Evolutionary conservation across 2,797 vertebrate species (phyloP).

Genomic region (Hypotaenidia philippensis): DNA sequence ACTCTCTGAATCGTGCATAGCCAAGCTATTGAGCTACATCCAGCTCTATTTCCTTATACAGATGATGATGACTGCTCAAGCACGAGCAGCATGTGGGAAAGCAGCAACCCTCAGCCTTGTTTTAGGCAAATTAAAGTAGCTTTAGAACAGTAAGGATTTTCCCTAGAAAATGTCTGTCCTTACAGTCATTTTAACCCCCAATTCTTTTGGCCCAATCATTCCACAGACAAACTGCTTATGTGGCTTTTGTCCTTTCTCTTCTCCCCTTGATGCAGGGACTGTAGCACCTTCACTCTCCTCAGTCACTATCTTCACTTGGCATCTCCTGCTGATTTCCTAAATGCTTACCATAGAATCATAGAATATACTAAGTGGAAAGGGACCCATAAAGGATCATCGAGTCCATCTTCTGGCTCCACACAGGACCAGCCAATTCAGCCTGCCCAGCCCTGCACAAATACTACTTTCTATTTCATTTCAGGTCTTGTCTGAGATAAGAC

Average conservation of each 20-base stretch:
- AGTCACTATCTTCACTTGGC: not conserved
- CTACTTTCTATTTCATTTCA: slow-evolving; percentile 6
- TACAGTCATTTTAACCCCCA: not conserved
- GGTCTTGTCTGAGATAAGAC: slow-evolving; percentile 1
- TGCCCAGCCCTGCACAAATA: not conserved
- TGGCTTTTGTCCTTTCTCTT: not conserved
- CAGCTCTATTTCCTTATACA: slow-evolving; percentile 42
- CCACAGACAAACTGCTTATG: not conserved
- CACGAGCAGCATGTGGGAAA: slow-evolving; percentile 24
- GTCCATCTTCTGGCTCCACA: too few relatives aligned
- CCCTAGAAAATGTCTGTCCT: not conserved
- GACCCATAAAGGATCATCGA: too few relatives aligned
- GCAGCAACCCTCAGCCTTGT: slow-evolving; percentile 9
- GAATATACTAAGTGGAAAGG: too few relatives aligned
- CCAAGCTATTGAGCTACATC: slow-evolving; percentile 33
- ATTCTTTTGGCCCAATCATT: not conserved
- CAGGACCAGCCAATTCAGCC: too few relatives aligned
- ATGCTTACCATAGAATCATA: not conserved
- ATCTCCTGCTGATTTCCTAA: not conserved
- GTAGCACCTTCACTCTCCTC: not conserved
- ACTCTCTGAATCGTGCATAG: not conserved
- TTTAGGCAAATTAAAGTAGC: not conserved
- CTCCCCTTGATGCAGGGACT: not conserved
- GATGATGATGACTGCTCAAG: slow-evolving; percentile 24
- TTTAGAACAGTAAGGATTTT: slow-evolving; percentile 15